phyloP scores from a whole-genome alignment of 2,888 invertebrate genomes.

The Ormyrus pomaceus region DNA sequence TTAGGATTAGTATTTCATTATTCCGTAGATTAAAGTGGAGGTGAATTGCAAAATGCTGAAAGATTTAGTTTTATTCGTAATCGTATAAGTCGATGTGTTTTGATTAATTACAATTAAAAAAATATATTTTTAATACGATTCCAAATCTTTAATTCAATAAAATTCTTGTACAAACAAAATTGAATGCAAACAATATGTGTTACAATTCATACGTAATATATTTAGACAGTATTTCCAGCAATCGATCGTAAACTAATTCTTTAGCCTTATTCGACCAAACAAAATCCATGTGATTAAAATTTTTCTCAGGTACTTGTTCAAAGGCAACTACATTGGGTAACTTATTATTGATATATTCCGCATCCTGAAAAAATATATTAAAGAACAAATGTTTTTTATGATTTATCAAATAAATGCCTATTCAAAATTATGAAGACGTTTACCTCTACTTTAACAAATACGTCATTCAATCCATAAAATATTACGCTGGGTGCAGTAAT shows the following conservation, averaged over 20 bases:
- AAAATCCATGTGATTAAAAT: background rate
- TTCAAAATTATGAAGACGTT: background rate
- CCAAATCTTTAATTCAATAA: too few relatives aligned
- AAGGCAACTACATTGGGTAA: background rate
- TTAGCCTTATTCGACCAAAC: background rate
- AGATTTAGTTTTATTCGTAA: too few relatives aligned
- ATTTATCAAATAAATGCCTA: background rate
- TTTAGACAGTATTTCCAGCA: background rate
- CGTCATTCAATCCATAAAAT: background rate
- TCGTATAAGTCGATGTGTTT: too few relatives aligned
- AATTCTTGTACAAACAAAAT: too few relatives aligned
- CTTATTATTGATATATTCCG: background rate
- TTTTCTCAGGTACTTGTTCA: background rate
- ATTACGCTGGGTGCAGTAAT: background rate
- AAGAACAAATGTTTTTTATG: background rate
- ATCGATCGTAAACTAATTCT: background rate
- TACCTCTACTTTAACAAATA: background rate
- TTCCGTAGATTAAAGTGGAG: too few relatives aligned
- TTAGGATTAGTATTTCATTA: too few relatives aligned
- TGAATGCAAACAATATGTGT: too few relatives aligned
- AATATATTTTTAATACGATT: too few relatives aligned
- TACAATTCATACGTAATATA: too few relatives aligned
- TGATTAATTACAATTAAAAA: too few relatives aligned
- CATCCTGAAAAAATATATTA: background rate
- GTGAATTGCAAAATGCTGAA: too few relatives aligned